phyloP scores from a whole-genome alignment of 2,113 vertebrate species.

The Poicephalus meyeri region DNA sequence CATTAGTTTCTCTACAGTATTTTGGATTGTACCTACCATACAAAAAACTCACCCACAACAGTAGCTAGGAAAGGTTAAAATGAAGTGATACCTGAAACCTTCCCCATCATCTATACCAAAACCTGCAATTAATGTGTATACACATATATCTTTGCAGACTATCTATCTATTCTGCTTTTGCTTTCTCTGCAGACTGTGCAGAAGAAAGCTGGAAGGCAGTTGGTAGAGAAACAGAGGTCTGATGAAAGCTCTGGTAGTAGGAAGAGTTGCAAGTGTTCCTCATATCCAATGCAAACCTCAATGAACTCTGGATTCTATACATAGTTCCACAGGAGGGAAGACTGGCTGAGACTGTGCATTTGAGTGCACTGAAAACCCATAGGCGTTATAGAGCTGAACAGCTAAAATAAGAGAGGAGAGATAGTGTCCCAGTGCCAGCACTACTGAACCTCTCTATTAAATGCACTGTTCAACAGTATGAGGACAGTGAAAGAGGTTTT shows the following conservation, averaged over 20 bases:
- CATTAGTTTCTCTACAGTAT: neutral
- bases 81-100: neutral
- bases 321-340: neutral
- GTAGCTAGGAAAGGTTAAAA: neutral
- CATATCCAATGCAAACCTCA: neutral
- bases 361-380: neutral
- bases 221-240: neutral
- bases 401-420: neutral
- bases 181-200: neutral
- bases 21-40: neutral
- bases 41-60: neutral
- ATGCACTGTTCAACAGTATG: neutral
- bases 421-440: neutral
- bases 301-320: neutral
- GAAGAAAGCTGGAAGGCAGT: neutral
- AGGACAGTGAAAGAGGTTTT: neutral
- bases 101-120: neutral
- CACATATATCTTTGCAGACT: neutral
- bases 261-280: neutral
- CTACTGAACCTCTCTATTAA: neutral
- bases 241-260: neutral
- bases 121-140: neutral
- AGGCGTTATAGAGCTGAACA: neutral
- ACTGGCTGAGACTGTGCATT: neutral
- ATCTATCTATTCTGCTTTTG: neutral